Conservation (phyloP, 2,888 invertebrate genomes). For the Himalopsyche tibetana region DNA sequence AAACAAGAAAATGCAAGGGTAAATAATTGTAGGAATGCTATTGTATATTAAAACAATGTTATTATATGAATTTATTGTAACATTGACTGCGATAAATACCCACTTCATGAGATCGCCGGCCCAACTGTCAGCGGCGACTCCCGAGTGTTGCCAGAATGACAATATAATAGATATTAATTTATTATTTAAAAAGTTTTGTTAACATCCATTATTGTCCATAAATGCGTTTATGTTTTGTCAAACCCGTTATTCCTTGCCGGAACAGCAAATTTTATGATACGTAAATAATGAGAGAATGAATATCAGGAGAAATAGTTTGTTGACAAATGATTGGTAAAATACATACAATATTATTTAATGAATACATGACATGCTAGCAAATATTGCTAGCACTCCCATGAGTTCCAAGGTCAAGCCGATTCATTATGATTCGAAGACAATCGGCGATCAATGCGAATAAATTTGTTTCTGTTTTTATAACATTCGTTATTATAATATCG, state of each 20-base stretch:
- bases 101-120: slow-evolving; percentile 5
- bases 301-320: too few relatives aligned
- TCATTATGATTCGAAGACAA: not conserved
- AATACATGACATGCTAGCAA: not conserved
- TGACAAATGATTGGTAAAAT: too few relatives aligned
- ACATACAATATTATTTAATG: too few relatives aligned
- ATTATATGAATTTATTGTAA: not conserved
- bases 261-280: too few relatives aligned
- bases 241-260: too few relatives aligned
- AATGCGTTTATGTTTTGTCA: not conserved
- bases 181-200: not conserved
- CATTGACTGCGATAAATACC: not conserved
- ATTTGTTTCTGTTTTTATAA: not conserved
- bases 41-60: not conserved
- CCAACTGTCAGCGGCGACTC: not conserved
- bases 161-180: not conserved
- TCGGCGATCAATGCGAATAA: slow-evolving; percentile 15
- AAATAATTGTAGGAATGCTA: not conserved
- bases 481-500: not conserved
- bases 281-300: too few relatives aligned
- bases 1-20: slow-evolving; percentile 24
- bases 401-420: not conserved
- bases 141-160: slow-evolving; percentile 36
- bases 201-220: not conserved
- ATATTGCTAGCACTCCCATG: not conserved